These are phyloP conservation scores for Calcarius ornatus DNA, from an alignment of 2,113 vertebrate genomes.

Conservation along the genomic window DNA sequence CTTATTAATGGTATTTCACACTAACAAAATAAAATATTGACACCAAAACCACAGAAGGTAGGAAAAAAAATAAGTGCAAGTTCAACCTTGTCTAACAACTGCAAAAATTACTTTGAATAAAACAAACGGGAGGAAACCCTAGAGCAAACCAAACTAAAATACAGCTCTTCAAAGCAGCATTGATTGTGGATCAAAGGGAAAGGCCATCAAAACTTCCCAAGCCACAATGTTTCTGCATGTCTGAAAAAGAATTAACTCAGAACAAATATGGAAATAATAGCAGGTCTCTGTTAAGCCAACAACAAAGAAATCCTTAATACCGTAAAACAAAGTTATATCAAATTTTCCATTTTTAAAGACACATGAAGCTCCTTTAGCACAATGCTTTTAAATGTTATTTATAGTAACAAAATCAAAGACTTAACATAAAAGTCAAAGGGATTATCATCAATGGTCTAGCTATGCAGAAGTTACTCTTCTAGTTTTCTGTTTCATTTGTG, in stretches of 20 bases:
- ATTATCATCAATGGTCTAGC: constrained; percentile 70
- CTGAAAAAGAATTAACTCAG: constrained; percentile 70
- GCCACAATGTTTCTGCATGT: constrained; percentile 60
- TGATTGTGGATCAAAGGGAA: constrained; percentile 67
- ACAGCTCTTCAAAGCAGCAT: constrained; percentile 66
- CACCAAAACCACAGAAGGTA: not conserved
- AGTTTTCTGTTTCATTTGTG: constrained; percentile 64
- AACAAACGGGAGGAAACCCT: constrained; percentile 50
- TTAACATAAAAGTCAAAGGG: constrained; percentile 74
- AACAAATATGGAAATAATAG: constrained; percentile 75
- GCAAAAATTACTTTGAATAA: constrained; percentile 63
- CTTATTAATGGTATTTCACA: not conserved
- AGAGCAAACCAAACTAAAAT: constrained; percentile 56
- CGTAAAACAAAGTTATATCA: constrained; percentile 73
- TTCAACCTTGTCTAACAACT: constrained; percentile 11
- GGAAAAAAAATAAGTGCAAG: not conserved
- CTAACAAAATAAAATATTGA: not conserved
- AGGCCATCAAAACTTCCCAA: constrained; percentile 68
- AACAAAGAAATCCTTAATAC: constrained; percentile 77
- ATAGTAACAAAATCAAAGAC: constrained; percentile 67
- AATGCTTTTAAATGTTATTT: constrained; percentile 71
- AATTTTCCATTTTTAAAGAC: constrained; percentile 70
- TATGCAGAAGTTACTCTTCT: constrained; percentile 59
- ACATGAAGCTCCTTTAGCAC: constrained; percentile 54
- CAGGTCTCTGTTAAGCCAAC: constrained; percentile 69